Base-by-base conservation (phyloP, 2,888 invertebrate genomes). In the Diaprepes abbreviatus region DNA sequence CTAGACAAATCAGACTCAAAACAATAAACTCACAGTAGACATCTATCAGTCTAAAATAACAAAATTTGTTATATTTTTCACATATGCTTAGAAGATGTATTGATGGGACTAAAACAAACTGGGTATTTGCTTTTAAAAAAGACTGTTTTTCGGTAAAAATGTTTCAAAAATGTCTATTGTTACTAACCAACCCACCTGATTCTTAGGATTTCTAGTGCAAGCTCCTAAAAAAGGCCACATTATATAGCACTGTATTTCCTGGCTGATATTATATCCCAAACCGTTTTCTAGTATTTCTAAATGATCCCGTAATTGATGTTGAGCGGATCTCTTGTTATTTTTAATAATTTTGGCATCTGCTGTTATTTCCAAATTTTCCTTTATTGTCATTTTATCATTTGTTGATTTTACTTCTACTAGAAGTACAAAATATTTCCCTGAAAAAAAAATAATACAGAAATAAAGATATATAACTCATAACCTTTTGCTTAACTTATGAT, bases 381-480 rank as follows among this genome's bases (percentile, higher is more conserved):
- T 74, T 6, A 63, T 65, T 5, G 78, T 76, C 10, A 74, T 74
- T 6, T 75, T 73, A 62, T 82, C 82, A 55, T 79, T 78, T 3
- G 81, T 82, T 1, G 83, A 83, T 75, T 83, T 83, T 4, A 83
- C 82, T 77, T 83, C 83, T 2, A 78, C 73, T 3, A 83, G 71
- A n/a, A 70, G 33, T 24, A 64, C 64, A 2, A 59, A 69, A 35
- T 58, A 48, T 43, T 59, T 52, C 16, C 54, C 66, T 66, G 17
- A 28, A 54, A 55, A 55, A 9, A n/a, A n/a, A n/a, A n/a, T n/a
- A n/a, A n/a, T n/a, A n/a, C n/a, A n/a, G n/a, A n/a, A n/a, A n/a
- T n/a, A n/a, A n/a, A n/a, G n/a, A n/a, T n/a, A n/a, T n/a, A n/a
- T n/a, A n/a, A n/a, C n/a, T n/a, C n/a, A n/a, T n/a, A n/a, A n/a